Conservation (phyloP, 2,797 vertebrate species). For the Graptemys geographica region DNA sequence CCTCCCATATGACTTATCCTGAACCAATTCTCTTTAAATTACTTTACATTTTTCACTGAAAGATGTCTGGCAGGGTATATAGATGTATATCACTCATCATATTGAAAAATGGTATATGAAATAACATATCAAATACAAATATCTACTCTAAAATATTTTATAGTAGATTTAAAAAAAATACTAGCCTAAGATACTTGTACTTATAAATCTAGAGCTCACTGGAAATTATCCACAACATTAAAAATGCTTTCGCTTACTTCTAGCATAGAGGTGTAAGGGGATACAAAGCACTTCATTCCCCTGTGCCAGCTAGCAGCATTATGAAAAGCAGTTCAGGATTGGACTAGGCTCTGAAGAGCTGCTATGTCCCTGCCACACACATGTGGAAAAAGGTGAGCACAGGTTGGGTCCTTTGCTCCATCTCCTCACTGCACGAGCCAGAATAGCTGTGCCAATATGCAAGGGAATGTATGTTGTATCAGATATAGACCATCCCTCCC, state of each 20-base stretch:
- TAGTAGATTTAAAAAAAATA: background rate
- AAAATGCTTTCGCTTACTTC: background rate
- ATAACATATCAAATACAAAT: background rate
- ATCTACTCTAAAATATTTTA: background rate
- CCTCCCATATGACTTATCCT: slow-evolving; percentile 30
- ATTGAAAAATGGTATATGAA: background rate
- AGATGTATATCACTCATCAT: slow-evolving; percentile 24
- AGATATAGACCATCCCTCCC: background rate
- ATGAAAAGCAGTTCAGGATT: background rate
- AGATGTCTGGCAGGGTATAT: background rate
- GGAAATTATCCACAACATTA: background rate
- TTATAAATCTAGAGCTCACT: background rate
- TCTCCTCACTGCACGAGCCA: background rate
- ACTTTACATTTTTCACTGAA: slow-evolving; percentile 48
- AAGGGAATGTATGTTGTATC: background rate
- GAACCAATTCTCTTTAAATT: slow-evolving; percentile 54
- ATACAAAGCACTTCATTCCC: background rate
- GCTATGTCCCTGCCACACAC: background rate
- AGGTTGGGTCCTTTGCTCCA: background rate
- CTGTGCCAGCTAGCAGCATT: background rate
- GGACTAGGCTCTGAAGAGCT: background rate
- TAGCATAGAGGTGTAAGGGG: background rate
- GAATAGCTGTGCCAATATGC: background rate
- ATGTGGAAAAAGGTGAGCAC: background rate
- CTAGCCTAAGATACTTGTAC: background rate